Evolutionary conservation across 1,140 invertebrate genomes (phyloP).

Genomic region (Nymphalis io): DNA sequence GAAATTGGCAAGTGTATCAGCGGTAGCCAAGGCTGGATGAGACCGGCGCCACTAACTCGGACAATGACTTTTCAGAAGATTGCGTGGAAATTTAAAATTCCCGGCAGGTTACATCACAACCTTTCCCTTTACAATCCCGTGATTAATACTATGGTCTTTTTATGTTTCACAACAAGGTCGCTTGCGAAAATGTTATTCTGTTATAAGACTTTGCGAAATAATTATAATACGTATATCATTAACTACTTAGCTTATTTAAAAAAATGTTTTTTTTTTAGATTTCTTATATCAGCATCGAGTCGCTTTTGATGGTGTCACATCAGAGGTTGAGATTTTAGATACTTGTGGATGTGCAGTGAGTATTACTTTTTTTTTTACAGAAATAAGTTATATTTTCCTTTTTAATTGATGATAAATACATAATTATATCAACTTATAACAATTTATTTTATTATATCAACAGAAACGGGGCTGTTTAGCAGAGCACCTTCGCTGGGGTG

Average conservation of each 20-base stretch:
- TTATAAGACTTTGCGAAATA: slow-evolving; percentile 16
- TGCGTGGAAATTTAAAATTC: slow-evolving; percentile 42
- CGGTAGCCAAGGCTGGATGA: slow-evolving; percentile 62
- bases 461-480: slow-evolving; percentile 85
- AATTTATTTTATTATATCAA: slow-evolving; percentile 34
- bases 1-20: slow-evolving; percentile 66
- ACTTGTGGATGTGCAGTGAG: slow-evolving; percentile 89
- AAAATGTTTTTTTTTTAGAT: slow-evolving; percentile 85
- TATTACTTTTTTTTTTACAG: not conserved
- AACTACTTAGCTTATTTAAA: no score
- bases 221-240: not conserved
- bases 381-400: not conserved
- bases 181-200: slow-evolving; percentile 34
- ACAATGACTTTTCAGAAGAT: slow-evolving; percentile 60
- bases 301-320: slow-evolving; percentile 87
- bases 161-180: slow-evolving; percentile 29
- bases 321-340: slow-evolving; percentile 90
- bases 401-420: no score
- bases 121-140: slow-evolving; percentile 41
- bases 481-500: slow-evolving; percentile 90
- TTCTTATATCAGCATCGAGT: slow-evolving; percentile 89
- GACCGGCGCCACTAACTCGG: slow-evolving; percentile 60
- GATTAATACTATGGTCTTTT: slow-evolving; percentile 25
- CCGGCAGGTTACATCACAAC: slow-evolving; percentile 35
- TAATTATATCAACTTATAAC: no score